Base-by-base conservation (phyloP, 2,113 vertebrate genomes). In the Seriola rivoliana region DNA sequence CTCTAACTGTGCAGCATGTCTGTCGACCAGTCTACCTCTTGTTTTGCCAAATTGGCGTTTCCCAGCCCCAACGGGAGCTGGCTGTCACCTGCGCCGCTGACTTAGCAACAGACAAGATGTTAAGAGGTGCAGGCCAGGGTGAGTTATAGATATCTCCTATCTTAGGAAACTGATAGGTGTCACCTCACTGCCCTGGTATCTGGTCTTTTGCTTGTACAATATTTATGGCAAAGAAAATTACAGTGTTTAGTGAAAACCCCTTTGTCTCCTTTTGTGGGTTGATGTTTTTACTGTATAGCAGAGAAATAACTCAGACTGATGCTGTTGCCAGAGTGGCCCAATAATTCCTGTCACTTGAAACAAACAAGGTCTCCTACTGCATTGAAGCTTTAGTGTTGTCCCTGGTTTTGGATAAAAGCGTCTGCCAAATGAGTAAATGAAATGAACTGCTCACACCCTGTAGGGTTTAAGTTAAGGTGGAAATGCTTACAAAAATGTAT, bases 61-160 rank as follows among this genome's bases (percentile, higher is more conserved):
- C 23, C 21, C 29, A 57, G 38, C 14, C 63, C 57, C 60, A 6
- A 2, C 29, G 52, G 59, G 80, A 83, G 38, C 60, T 67, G 55
- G 60, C 54, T 70, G 68, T 75, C 63, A 79, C 57, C 65, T 75
- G 71, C 21, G 17, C 50, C 8, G 1, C 79, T 86, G 60, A 74
- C 59, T 75, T 58, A 52, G 60, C 75, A 75, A 83, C 57, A 32
- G 21, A 17, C 40, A 29, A 42, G 44, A 78, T 46, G 66, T 23
- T 42, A 23, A 19, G 6, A 48, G 62, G 23, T 23, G 8, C 8
- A 6, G 36, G 66, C 62, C 36, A 57, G 29, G 2, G 46, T 5
- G 40, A 63, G n/a, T 38, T 55, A 52, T 23, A 57, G 46, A 42
- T 14, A 68, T 8, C 8, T 10, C 62, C 38, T 54, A 10, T 50